These are phyloP conservation scores for Leptatherina wallacei DNA, from an alignment of 2,797 vertebrate species.

Conservation along the genomic window DNA sequence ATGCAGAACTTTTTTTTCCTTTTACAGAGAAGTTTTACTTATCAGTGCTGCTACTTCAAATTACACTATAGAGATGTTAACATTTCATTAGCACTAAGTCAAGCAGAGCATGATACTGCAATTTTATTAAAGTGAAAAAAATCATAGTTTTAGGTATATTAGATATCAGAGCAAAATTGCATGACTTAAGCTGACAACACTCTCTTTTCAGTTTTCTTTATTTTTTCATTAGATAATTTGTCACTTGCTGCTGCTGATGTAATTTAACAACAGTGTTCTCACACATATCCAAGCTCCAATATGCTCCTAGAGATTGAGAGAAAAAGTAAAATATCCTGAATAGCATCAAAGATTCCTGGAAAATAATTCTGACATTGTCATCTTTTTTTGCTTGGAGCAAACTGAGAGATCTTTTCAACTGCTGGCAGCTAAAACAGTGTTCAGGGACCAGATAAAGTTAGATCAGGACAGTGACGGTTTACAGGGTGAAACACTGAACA, in stretches of 20 bases:
- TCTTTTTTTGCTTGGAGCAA: slow-evolving; percentile 16
- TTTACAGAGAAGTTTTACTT: neutral
- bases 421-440: slow-evolving; percentile 7
- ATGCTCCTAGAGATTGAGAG: neutral
- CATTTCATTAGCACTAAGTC: neutral
- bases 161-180: neutral
- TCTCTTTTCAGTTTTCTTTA: slow-evolving; percentile 3
- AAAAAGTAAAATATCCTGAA: neutral
- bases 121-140: slow-evolving; percentile 3
- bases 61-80: neutral
- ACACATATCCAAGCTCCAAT: neutral
- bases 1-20: slow-evolving; percentile 1
- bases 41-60: neutral
- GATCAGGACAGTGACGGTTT: slow-evolving; percentile 1
- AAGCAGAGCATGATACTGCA: neutral
- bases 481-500: slow-evolving; percentile 4
- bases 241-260: neutral
- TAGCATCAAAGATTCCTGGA: neutral
- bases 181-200: slow-evolving; percentile 1
- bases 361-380: slow-evolving; percentile 18
- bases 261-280: slow-evolving; percentile 10
- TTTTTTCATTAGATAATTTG: slow-evolving; percentile 23
- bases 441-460: slow-evolving; percentile 3
- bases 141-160: neutral
- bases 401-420: neutral